Base-by-base conservation (phyloP, 2,113 vertebrate species). In the Mola mola region DNA sequence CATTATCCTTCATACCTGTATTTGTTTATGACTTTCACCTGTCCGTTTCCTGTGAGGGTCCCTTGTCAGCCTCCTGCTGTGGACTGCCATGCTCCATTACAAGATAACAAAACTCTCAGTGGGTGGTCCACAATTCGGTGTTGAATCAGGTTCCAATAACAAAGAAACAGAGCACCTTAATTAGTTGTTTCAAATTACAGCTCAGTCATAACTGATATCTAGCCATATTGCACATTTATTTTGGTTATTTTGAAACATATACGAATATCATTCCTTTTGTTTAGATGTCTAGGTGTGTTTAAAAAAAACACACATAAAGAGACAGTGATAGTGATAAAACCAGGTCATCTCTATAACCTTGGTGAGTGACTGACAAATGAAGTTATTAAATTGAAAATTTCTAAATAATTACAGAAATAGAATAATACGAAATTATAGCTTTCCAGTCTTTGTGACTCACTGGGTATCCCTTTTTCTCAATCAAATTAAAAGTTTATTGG, bases 11-110 rank as follows among this genome's bases (percentile, higher is more conserved):
- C 28, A 21, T 56, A 53, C 55, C 53, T 57, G 24, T 66, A 42
- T 76, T 74, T 83, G 81, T 89, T 88, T 80, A 78, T 75, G 65
- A 88, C 82, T 89, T 90, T 87, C 76, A 87, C 90, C 85, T 87
- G 89, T 68, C 66, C 46, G 10, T 74, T 80, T 78, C 73, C 79
- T 79, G 80, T 78, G 81, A 79, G 88, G 89, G 87, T 82, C 79
- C 85, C 79, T 55, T 53, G 66, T 77, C 78, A 60, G 66, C 79
- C 67, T 68, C 43, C 73, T 61, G 52, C 69, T 16, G 40, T 57
- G 73, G 78, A 61, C 36, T 33, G 59, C 57, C 73, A 90, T 52
- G 90, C 85, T 88, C 75, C 89, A 89, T 89, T 92, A 85, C 88
- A 70, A 66, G 41, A 87, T 40, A 78, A 86, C 68, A 87, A 69